A percentile compares a stretch with the other conserved stretches of the same genome.
These are phyloP conservation scores for Chrysotoxum bicinctum DNA, from an alignment of 2,888 invertebrate genomes.

Conservation along the genomic window DNA sequence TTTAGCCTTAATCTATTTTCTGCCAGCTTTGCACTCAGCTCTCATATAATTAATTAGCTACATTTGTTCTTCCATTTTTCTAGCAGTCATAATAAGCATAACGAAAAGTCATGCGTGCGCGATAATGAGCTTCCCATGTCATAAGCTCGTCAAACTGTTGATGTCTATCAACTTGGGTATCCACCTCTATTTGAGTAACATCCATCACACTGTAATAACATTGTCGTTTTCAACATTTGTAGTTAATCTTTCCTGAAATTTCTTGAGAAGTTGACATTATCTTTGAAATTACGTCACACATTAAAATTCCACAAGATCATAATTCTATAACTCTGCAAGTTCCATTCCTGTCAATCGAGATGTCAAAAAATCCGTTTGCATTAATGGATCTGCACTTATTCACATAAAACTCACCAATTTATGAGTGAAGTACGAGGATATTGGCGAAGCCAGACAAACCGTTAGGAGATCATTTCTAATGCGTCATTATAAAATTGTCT, in stretches of 20 bases:
- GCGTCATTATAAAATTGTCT: conserved; percentile 27
- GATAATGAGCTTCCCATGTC: conserved; percentile 65
- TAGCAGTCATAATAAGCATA: neutral
- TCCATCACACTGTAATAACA: conserved; percentile 41
- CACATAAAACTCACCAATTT: conserved; percentile 44
- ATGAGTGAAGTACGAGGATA: conserved; percentile 23
- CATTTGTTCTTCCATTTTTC: conserved; percentile 20
- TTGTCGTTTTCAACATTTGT: conserved; percentile 8
- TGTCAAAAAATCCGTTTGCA: conserved; percentile 13
- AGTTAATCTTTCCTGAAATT: conserved; percentile 5
- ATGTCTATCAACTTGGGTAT: conserved; percentile 29
- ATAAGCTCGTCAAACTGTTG: conserved; percentile 40
- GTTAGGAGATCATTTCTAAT: conserved; percentile 63
- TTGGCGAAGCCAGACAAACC: conserved; percentile 1
- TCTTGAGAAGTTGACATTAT: conserved; percentile 54
- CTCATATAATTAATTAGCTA: conserved; percentile 25
- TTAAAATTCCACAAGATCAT: conserved; percentile 1
- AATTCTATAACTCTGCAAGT: neutral
- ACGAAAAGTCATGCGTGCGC: conserved; percentile 29
- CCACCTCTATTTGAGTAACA: conserved; percentile 4
- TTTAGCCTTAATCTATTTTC: neutral
- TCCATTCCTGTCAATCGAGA: neutral
- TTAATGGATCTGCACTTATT: conserved; percentile 22
- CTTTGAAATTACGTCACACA: neutral
- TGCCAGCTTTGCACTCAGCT: neutral